Evolutionary conservation across 2,797 vertebrate species (phyloP).

Genomic region (Gorsachius magnificus): DNA sequence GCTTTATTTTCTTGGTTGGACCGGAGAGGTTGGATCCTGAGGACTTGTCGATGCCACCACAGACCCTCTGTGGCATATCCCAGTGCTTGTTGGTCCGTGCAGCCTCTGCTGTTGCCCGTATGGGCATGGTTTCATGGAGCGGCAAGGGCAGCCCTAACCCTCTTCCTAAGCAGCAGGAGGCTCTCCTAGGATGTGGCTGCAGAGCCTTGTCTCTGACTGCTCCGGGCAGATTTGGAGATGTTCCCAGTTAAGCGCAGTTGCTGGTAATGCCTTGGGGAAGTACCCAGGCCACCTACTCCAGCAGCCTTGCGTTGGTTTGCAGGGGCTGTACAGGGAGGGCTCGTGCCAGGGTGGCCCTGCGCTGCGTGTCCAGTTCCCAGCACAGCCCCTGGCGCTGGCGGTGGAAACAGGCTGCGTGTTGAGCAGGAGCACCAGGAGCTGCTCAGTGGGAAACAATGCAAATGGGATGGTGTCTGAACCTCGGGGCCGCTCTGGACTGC

Average conservation of each 20-base stretch:
- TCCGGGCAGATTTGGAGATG: neutral
- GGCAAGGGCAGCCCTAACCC: neutral
- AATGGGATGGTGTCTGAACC: neutral
- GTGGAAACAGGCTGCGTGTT: neutral
- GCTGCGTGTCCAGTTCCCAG: neutral
- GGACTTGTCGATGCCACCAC: neutral
- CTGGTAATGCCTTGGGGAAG: no score
- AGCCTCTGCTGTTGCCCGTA: neutral
- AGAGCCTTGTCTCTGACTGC: neutral
- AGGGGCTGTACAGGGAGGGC: neutral
- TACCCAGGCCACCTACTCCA: neutral
- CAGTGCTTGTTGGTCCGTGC: neutral
- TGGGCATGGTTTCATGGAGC: neutral
- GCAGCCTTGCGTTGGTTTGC: neutral
- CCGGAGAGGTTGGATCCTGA: neutral
- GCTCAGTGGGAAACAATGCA: neutral
- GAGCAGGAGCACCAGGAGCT: neutral
- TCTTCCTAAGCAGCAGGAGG: neutral
- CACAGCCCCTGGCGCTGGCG: no score
- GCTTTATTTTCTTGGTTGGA: neutral
- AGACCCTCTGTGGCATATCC: neutral
- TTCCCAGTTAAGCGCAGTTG: rapidly evolving
- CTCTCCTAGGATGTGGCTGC: neutral
- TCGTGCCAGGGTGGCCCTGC: neutral
- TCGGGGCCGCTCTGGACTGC: neutral